Conservation (phyloP, 1,140 invertebrate genomes). For the Hylaeus anthracinus region DNA sequence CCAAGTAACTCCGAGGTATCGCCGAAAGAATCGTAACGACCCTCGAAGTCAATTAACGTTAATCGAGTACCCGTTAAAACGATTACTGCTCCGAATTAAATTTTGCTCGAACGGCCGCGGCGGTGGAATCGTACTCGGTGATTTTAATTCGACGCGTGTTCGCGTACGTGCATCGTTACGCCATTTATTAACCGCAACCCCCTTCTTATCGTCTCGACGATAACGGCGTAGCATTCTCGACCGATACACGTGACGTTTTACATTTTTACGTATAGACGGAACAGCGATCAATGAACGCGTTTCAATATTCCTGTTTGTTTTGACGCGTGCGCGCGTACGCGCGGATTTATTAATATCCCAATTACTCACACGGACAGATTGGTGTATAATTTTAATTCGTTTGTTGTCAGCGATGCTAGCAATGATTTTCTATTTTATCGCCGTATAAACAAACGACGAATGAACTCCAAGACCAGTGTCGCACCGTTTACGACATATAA, state of each 20-base stretch:
- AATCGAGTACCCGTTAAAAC: conserved; percentile 9
- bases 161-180: background rate
- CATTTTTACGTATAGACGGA: background rate
- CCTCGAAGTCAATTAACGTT: conserved; percentile 17
- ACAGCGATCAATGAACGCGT: background rate
- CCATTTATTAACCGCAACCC: background rate
- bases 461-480: too few relatives aligned
- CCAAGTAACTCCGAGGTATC: background rate
- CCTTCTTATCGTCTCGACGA: conserved; percentile 8
- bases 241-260: background rate
- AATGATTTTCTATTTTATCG: too few relatives aligned
- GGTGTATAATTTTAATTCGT: too few relatives aligned
- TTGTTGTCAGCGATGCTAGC: too few relatives aligned
- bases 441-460: too few relatives aligned
- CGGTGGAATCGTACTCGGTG: background rate
- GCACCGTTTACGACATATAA: too few relatives aligned
- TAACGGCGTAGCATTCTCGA: background rate
- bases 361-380: too few relatives aligned
- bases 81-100: background rate
- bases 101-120: background rate
- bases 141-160: background rate
- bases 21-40: background rate
- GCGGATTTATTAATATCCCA: too few relatives aligned
- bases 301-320: too few relatives aligned
- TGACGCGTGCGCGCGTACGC: background rate